Evolutionary conservation across 2,113 vertebrate species (phyloP).

Genomic region (Semnornis frantzii): DNA sequence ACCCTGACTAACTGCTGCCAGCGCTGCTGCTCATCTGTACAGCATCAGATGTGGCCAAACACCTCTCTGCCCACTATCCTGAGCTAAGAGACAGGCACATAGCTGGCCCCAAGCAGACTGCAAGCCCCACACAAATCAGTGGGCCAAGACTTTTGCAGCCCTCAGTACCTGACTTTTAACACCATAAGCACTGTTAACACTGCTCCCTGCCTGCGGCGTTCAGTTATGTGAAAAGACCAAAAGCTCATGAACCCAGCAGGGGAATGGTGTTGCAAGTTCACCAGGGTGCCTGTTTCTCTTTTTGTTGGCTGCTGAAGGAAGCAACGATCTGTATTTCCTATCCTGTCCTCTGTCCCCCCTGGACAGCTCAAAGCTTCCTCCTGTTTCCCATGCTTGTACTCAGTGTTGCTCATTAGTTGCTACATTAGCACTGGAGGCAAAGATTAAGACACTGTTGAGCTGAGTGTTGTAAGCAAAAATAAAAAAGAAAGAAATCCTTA

Average conservation of each 20-base stretch:
- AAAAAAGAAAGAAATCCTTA: not conserved
- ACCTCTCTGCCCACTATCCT: not conserved
- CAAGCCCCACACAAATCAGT: not conserved
- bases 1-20: not conserved
- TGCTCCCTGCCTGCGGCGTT: not conserved
- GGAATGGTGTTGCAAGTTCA: not conserved
- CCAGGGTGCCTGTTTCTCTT: not conserved
- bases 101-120: not conserved
- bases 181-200: not conserved
- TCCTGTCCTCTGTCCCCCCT: fast-evolving
- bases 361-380: not conserved
- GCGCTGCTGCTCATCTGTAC: not conserved
- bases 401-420: not conserved
- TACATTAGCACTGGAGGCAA: not conserved
- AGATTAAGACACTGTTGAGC: not conserved
- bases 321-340: not conserved
- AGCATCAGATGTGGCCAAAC: not conserved
- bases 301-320: not conserved
- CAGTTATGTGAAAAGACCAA: not conserved
- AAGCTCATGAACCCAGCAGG: not conserved
- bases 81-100: not conserved
- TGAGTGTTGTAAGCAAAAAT: not conserved
- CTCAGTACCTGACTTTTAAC: not conserved
- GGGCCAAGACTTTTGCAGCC: not conserved
- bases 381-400: not conserved